These are phyloP conservation scores for Antechinus flavipes DNA, from an alignment of 2,113 vertebrate genomes.

Conservation along the genomic window DNA sequence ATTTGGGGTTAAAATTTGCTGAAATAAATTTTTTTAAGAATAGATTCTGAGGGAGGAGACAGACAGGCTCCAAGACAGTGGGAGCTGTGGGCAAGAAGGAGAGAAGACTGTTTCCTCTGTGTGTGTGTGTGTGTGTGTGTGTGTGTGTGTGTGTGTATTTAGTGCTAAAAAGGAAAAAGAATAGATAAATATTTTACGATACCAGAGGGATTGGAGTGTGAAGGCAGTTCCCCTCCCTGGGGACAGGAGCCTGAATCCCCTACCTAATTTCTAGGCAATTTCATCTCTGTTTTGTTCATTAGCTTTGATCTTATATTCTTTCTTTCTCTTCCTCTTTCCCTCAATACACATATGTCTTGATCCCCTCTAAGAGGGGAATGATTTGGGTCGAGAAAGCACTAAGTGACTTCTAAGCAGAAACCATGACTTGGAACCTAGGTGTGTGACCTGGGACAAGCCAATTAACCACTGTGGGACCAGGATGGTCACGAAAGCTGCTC, in stretches of 20 bases:
- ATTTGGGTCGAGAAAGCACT: neutral
- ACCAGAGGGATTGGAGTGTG: neutral
- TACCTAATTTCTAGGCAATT: conserved; percentile 17
- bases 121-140: neutral
- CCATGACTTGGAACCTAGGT: neutral
- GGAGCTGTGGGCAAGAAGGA: conserved; percentile 37
- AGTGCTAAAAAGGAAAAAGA: conserved; percentile 28
- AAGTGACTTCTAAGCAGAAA: neutral
- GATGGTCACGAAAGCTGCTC: neutral
- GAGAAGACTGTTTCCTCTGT: neutral
- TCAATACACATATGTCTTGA: neutral
- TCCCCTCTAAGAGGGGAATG: neutral
- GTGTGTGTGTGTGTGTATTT: neutral
- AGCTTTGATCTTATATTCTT: neutral
- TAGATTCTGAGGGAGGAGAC: conserved; percentile 57
- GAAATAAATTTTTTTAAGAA: conserved; percentile 61
- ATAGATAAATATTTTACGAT: conserved; percentile 54
- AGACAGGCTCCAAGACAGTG: conserved; percentile 47
- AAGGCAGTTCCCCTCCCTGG: neutral
- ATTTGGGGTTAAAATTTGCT: conserved; percentile 45
- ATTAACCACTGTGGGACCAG: neutral
- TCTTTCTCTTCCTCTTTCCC: neutral
- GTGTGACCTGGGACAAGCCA: neutral
- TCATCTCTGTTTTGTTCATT: neutral
- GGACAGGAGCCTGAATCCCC: neutral